A percentile compares a stretch with the other conserved stretches of the same genome.
Evolutionary conservation across 2,113 vertebrate species (phyloP).

Genomic region (Aspiorhynchus laticeps): DNA sequence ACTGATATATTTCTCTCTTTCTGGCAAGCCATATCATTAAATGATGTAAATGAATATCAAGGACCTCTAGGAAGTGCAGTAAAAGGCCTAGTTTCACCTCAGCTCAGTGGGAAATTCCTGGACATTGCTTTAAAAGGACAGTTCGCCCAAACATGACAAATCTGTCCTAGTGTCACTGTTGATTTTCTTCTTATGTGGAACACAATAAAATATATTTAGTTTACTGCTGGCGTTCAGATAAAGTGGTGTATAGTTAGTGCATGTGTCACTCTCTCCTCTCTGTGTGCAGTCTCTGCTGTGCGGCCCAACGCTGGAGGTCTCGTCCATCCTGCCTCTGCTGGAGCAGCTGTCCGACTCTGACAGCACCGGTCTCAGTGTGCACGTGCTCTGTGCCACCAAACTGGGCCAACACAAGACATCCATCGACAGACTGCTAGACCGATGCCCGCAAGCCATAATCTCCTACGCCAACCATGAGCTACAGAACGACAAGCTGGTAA

Average conservation of each 20-base stretch:
- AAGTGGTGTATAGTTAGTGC: no score
- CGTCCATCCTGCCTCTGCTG: constrained; percentile 78
- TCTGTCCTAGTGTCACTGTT: not conserved
- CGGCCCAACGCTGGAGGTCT: constrained; percentile 79
- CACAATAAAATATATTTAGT: not conserved
- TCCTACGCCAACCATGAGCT: constrained; percentile 86
- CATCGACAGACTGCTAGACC: constrained; percentile 80
- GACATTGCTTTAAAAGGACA: not conserved
- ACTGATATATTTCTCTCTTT: constrained; percentile 7
- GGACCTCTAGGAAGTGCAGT: not conserved
- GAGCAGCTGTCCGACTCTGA: constrained; percentile 80
- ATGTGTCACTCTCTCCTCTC: not conserved
- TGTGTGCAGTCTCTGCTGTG: constrained; percentile 86
- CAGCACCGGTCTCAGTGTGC: constrained; percentile 78
- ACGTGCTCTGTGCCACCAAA: constrained; percentile 80
- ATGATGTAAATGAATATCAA: not conserved
- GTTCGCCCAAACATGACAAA: not conserved
- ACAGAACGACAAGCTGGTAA: constrained; percentile 81
- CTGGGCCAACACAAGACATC: constrained; percentile 76
- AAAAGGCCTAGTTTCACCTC: not conserved
- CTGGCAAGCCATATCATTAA: not conserved
- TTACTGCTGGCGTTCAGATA: not conserved
- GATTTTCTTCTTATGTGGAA: not conserved
- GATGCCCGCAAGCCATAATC: constrained; percentile 84
- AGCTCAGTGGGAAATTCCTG: not conserved